A percentile compares a stretch with the other conserved stretches of the same genome.
Conservation (phyloP, 2,888 invertebrate genomes). For the Cephus nigrinus region DNA sequence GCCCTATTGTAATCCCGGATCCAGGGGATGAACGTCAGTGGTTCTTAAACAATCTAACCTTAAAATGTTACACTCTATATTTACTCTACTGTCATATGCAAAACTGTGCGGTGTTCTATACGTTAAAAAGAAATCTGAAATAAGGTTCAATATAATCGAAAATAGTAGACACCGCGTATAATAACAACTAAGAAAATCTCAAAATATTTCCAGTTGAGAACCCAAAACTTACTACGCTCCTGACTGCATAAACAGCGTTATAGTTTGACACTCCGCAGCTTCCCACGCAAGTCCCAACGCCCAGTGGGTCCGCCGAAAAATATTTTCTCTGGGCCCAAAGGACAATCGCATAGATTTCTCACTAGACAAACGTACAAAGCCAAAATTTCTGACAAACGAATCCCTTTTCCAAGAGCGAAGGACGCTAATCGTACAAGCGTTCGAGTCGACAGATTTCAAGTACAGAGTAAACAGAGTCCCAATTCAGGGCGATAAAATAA, state of each 20-base stretch:
- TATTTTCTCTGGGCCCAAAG: constrained; percentile 36
- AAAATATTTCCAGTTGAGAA: not conserved
- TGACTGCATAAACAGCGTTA: constrained; percentile 29
- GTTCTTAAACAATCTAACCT: not conserved
- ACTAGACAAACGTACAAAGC: not conserved
- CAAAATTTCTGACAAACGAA: not conserved
- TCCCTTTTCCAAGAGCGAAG: not conserved
- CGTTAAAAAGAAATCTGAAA: not conserved
- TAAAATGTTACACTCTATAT: not conserved
- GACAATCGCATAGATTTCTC: constrained; percentile 22
- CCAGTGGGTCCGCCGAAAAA: constrained; percentile 30
- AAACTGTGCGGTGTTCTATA: not conserved
- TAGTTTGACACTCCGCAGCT: constrained; percentile 17
- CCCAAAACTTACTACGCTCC: not conserved
- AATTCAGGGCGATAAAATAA: not conserved
- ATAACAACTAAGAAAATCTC: not conserved
- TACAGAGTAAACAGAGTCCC: not conserved
- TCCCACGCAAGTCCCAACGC: constrained; percentile 33
- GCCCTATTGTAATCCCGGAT: constrained; percentile 33
- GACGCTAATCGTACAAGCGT: not conserved
- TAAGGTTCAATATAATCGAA: not conserved
- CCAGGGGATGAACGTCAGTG: constrained; percentile 12
- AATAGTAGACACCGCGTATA: not conserved
- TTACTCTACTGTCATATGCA: not conserved
- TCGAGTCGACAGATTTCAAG: not conserved